phyloP scores from a whole-genome alignment of 2,113 vertebrate genomes.

The Sturnus vulgaris region DNA sequence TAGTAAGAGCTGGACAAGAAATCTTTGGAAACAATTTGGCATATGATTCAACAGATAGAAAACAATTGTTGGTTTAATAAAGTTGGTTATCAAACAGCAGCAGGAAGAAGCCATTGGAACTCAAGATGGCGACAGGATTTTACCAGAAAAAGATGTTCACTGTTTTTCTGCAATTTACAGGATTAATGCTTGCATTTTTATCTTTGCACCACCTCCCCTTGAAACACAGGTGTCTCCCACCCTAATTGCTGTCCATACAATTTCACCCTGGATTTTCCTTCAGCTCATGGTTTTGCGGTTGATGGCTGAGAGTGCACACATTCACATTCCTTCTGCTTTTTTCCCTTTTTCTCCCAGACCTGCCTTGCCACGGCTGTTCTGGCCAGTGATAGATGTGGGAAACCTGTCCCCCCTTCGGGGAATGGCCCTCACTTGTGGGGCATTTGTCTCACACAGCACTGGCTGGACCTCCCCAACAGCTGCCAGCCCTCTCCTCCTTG shows the following conservation, averaged over 20 bases:
- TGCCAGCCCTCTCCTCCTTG: slow-evolving; percentile 20
- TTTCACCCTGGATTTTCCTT: background rate
- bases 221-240: background rate
- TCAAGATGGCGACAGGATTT: accelerated
- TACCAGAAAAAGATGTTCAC: background rate
- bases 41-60: background rate
- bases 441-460: accelerated
- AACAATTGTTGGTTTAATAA: background rate
- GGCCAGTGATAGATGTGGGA: background rate
- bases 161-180: background rate
- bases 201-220: background rate
- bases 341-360: background rate
- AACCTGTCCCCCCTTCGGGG: accelerated
- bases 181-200: background rate
- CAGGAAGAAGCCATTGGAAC: background rate
- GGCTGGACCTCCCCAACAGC: background rate
- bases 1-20: background rate
- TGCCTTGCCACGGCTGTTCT: accelerated
- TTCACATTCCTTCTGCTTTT: background rate
- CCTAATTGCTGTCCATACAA: background rate
- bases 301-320: accelerated
- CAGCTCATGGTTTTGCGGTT: background rate
- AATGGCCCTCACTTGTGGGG: accelerated
- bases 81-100: background rate
- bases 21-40: background rate